These are phyloP conservation scores for Tragulus kanchil DNA, from an alignment of 2,113 vertebrate genomes.

Conservation along the genomic window DNA sequence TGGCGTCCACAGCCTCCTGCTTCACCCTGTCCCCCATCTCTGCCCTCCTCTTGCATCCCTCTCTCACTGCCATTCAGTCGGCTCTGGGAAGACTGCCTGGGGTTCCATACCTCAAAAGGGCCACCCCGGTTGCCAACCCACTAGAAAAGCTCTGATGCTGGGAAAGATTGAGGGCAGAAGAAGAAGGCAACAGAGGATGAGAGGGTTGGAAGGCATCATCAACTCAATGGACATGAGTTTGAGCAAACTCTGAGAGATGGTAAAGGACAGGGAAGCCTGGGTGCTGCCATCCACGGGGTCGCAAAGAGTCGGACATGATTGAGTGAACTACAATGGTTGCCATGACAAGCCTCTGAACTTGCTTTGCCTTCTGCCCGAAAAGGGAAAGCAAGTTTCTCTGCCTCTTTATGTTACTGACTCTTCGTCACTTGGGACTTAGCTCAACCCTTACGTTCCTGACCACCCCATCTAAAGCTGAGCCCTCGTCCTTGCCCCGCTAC, in stretches of 20 bases:
- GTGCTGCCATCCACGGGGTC: too few relatives aligned
- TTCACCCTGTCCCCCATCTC: fast-evolving
- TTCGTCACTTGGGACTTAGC: background rate
- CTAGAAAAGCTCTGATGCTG: too few relatives aligned
- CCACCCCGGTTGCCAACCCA: too few relatives aligned
- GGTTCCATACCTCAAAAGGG: background rate
- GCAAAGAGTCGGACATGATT: too few relatives aligned
- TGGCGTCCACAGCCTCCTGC: background rate
- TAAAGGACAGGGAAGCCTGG: too few relatives aligned
- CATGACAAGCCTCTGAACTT: background rate
- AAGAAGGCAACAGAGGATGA: too few relatives aligned
- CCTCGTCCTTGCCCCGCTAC: background rate
- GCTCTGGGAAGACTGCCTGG: background rate
- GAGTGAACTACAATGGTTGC: background rate
- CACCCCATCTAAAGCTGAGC: background rate
- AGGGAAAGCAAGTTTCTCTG: background rate
- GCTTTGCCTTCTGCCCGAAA: background rate
- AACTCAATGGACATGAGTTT: too few relatives aligned
- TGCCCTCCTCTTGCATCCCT: background rate
- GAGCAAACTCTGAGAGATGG: too few relatives aligned
- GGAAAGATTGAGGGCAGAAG: too few relatives aligned
- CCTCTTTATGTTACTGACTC: background rate
- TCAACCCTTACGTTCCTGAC: background rate
- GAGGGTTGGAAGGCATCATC: too few relatives aligned
- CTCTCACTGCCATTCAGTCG: background rate